phyloP scores from a whole-genome alignment of 1,140 invertebrate species.

The Apolygus lucorum region DNA sequence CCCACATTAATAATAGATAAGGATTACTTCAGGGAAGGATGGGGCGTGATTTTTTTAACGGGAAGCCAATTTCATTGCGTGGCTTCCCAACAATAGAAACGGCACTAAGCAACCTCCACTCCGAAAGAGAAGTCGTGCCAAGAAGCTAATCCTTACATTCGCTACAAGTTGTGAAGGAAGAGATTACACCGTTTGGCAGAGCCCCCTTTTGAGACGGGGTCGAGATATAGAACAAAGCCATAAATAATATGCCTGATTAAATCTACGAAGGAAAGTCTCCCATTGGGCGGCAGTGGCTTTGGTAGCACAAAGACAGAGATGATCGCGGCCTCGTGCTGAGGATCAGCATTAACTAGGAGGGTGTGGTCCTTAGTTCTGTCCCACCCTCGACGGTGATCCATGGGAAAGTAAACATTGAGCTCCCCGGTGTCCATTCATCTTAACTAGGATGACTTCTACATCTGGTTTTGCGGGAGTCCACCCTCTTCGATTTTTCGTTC shows the following conservation, averaged over 20 bases:
- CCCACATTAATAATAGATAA: too few relatives aligned
- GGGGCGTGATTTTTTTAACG: too few relatives aligned
- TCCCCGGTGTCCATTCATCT: not conserved
- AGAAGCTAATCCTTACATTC: not conserved
- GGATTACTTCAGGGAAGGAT: too few relatives aligned
- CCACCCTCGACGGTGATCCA: not conserved
- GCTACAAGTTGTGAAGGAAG: not conserved
- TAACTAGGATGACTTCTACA: not conserved
- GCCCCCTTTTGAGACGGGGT: not conserved
- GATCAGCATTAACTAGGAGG: not conserved
- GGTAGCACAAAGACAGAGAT: not conserved
- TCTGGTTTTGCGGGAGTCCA: too few relatives aligned
- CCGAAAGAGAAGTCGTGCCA: not conserved
- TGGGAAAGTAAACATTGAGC: not conserved
- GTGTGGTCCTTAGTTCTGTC: not conserved
- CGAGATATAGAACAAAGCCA: not conserved
- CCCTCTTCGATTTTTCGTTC: too few relatives aligned
- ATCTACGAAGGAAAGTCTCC: not conserved
- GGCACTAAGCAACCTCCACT: too few relatives aligned
- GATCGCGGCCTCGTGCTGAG: not conserved
- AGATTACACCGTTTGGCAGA: not conserved
- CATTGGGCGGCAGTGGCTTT: not conserved
- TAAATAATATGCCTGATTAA: not conserved
- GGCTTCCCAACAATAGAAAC: too few relatives aligned
- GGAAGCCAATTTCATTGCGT: too few relatives aligned